phyloP scores from a whole-genome alignment of 2,888 invertebrate genomes.

The Meta bourneti region DNA sequence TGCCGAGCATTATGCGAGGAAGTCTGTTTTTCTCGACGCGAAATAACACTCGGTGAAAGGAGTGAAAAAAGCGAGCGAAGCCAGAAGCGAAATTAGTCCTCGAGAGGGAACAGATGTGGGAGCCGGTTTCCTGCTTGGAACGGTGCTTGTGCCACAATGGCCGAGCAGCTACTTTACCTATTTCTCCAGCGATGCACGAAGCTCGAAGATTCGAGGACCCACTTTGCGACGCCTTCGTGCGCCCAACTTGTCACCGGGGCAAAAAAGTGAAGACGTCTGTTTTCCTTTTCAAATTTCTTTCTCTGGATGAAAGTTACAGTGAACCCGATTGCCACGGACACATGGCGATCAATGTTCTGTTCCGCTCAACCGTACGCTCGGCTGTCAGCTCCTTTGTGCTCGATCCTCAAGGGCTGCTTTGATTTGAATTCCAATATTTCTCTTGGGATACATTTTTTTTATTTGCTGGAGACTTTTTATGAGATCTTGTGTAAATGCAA shows the following conservation, averaged over 20 bases:
- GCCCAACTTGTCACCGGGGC: background rate
- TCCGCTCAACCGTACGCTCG: background rate
- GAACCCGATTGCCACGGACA: background rate
- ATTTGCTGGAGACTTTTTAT: background rate
- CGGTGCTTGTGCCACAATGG: constrained; percentile 16
- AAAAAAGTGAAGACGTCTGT: background rate
- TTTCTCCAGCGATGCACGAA: constrained; percentile 7
- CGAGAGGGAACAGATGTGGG: constrained; percentile 37
- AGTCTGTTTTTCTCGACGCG: too few species aligned
- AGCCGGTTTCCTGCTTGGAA: constrained; percentile 47
- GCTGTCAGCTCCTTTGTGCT: background rate
- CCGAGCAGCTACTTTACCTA: background rate
- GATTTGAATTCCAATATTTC: too few species aligned
- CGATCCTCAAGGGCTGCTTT: too few species aligned
- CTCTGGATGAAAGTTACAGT: background rate
- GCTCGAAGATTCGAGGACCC: constrained; percentile 10
- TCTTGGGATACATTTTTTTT: too few species aligned
- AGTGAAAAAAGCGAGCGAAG: too few species aligned
- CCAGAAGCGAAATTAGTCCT: background rate
- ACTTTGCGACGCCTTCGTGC: background rate
- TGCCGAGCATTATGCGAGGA: too few species aligned
- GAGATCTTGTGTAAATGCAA: background rate
- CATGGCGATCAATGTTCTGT: background rate
- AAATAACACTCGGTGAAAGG: too few species aligned
- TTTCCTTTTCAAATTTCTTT: background rate